Percentiles rank a stretch among this genome's conserved stretches.
These are phyloP conservation scores for Drosophila formosana DNA, from an alignment of 2,888 invertebrate species.

Conservation along the genomic window DNA sequence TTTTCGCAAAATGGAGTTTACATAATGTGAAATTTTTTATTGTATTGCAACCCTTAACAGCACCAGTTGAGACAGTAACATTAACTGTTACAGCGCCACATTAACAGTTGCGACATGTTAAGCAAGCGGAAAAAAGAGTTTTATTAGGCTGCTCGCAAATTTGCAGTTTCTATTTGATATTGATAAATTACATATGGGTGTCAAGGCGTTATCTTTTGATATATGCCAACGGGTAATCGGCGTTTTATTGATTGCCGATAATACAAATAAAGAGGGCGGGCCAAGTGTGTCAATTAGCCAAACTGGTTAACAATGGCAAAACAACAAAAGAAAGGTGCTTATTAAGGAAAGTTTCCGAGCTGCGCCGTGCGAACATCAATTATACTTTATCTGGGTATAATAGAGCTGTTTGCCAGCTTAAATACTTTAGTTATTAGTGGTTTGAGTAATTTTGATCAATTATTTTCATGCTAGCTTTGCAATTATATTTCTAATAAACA, in stretches of 20 bases:
- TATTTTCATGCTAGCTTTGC: slow-evolving; percentile 17
- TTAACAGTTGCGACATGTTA: background rate
- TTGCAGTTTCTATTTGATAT: slow-evolving; percentile 24
- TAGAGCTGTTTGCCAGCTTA: slow-evolving; percentile 17
- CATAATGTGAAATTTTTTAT: too few relatives aligned
- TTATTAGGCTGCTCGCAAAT: background rate
- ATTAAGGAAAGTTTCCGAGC: slow-evolving; percentile 32
- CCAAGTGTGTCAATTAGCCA: slow-evolving; percentile 12
- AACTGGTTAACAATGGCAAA: slow-evolving; percentile 20
- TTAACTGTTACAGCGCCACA: background rate
- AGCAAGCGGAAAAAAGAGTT: background rate
- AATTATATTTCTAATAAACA: slow-evolving; percentile 25
- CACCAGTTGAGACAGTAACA: background rate
- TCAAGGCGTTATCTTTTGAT: slow-evolving; percentile 40
- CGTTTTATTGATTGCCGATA: slow-evolving; percentile 50
- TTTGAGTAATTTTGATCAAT: slow-evolving; percentile 10
- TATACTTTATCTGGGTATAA: slow-evolving; percentile 20
- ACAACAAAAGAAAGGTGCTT: slow-evolving; percentile 25
- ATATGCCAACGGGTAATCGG: slow-evolving; percentile 30
- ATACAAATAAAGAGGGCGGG: slow-evolving; percentile 7
- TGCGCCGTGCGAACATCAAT: slow-evolving; percentile 28
- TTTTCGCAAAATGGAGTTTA: too few relatives aligned
- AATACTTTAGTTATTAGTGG: slow-evolving; percentile 17
- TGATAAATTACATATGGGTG: slow-evolving; percentile 43
- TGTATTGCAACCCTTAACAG: background rate